Conservation (phyloP, 2,888 invertebrate species). For the Stegophylla sp. region DNA sequence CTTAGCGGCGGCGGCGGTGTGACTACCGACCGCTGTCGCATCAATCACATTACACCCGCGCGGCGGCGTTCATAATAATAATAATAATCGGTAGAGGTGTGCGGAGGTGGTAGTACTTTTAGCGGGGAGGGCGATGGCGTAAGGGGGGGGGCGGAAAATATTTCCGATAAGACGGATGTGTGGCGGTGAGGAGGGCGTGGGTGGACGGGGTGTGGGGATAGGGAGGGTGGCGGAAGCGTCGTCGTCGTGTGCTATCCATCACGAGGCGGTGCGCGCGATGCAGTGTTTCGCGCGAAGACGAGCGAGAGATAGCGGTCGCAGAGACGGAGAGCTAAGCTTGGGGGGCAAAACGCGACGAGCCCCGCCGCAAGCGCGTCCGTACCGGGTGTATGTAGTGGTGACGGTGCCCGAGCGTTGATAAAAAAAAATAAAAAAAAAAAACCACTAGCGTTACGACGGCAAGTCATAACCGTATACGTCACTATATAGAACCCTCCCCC, state of each 20-base stretch:
- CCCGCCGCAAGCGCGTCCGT: neutral
- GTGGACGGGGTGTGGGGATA: no score
- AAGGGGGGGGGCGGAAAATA: no score
- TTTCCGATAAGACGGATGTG: conserved; percentile 47
- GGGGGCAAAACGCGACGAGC: neutral
- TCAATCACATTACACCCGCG: conserved; percentile 39
- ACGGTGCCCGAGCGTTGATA: neutral
- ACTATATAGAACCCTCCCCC: no score
- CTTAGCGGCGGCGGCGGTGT: neutral
- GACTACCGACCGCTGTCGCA: conserved; percentile 22
- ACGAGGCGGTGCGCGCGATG: conserved; percentile 28
- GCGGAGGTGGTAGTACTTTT: neutral
- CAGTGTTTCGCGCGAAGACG: conserved; percentile 7
- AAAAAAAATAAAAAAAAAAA: neutral
- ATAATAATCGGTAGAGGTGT: conserved; percentile 33
- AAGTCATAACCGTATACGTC: neutral
- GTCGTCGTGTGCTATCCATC: conserved; percentile 36
- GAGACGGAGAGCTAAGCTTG: neutral
- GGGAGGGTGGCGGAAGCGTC: neutral
- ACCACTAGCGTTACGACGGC: neutral
- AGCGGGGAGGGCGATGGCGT: conserved; percentile 8
- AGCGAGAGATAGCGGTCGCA: neutral
- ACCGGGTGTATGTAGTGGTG: neutral
- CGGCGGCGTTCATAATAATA: neutral
- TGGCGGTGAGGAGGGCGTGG: neutral